Evolutionary conservation across 2,888 invertebrate species (phyloP).

Genomic region (Dasypolia templi): DNA sequence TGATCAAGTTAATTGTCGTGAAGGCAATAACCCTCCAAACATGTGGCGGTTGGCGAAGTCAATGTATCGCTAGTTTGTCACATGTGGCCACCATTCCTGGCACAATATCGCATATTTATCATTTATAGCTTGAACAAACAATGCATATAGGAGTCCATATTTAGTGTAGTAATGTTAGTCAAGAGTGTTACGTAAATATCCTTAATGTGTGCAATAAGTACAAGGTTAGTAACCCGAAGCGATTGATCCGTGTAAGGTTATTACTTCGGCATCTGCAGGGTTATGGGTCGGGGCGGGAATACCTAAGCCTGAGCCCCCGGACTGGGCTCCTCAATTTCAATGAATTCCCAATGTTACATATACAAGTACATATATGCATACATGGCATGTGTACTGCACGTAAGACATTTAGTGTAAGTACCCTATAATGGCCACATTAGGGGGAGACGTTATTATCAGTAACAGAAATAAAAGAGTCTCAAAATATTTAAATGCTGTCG

Average conservation of each 20-base stretch:
- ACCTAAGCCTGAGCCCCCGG: slow-evolving; percentile 70
- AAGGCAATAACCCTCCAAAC: slow-evolving; percentile 82
- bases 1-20: slow-evolving; percentile 68
- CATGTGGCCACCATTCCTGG: slow-evolving; percentile 86
- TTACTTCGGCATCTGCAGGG: slow-evolving; percentile 76
- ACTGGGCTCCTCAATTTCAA: slow-evolving; percentile 74
- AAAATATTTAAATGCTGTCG: slow-evolving; percentile 38
- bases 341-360: slow-evolving; percentile 75
- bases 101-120: slow-evolving; percentile 70
- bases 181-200: slow-evolving; percentile 46
- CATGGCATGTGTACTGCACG: too few relatives aligned
- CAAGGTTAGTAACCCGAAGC: slow-evolving; percentile 67
- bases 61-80: slow-evolving; percentile 79
- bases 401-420: background rate
- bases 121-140: slow-evolving; percentile 61
- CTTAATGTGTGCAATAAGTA: slow-evolving; percentile 63
- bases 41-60: slow-evolving; percentile 85
- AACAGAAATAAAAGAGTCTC: slow-evolving; percentile 21
- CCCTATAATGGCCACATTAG: slow-evolving; percentile 4
- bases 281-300: slow-evolving; percentile 75
- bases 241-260: slow-evolving; percentile 75
- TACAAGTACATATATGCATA: too few relatives aligned
- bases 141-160: slow-evolving; percentile 47
- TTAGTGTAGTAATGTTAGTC: slow-evolving; percentile 37
- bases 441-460: slow-evolving; percentile 3